Evolutionary conservation across 2,888 invertebrate species (phyloP), one percentile per base, ranked within the genome.

Genomic region (Eupithecia exiguata): DNA sequence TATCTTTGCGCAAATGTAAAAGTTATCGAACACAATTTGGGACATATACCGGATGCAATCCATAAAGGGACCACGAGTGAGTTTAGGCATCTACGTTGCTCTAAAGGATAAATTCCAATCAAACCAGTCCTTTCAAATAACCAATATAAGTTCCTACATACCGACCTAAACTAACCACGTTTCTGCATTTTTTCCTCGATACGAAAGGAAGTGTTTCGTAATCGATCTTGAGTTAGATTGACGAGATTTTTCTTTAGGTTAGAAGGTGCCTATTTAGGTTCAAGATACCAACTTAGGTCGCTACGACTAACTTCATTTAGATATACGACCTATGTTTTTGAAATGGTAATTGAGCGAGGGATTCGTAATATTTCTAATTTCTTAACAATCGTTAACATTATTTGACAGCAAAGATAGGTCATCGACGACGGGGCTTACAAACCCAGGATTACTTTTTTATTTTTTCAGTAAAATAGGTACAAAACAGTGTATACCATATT

Each of bases 171-270:
- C 21, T n/a, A 14, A 21, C 21, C 40, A 25, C 14, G 66, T 66
- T 65, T 40, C 38, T 66, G 25, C 40, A 40, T 66, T 62, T 69
- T 72, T 72, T 62, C 21, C 74, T 58, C 62, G 18, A 66, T 71
- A 67, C 63, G 68, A 74, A 76, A 74, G 71, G 71, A 69, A 73
- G 65, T 69, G 61, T 76, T 46, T 71, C 65, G 73, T 71, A 76
- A 76, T 69, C 61, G 21, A 68, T 46, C 35, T 35, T 70, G 67
- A 70, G 65, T 69, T 69, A 49, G 65, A 53, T 53, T 21, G n/a
- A 40, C 58, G 35, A 53, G 65, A 69, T 75, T 75, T 74, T 71
- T 66, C 66, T 40, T 36, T 58, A 58, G 25, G 25, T 58, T 10
- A 58, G 25, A 58, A 53, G n/a, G 49, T 49, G n/a, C n/a, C 30